Percentiles rank a stretch among this genome's conserved stretches.
phyloP scores from a whole-genome alignment of 2,888 invertebrate species.

The Aphodius granarius region DNA sequence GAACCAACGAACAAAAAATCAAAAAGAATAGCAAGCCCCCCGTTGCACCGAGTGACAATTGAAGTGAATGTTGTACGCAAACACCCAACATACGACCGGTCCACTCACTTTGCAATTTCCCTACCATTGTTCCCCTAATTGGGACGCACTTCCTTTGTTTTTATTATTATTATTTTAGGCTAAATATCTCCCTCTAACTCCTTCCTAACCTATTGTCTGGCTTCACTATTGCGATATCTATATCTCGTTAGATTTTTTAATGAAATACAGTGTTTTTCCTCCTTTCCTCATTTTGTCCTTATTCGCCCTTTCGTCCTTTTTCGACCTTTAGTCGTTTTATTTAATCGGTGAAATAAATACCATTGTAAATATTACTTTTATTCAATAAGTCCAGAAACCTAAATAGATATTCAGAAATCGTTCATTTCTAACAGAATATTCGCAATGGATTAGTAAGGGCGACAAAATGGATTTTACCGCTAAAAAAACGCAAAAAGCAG shows the following conservation, averaged over 20 bases:
- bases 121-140: constrained; percentile 37
- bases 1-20: constrained; percentile 17
- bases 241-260: too few relatives aligned
- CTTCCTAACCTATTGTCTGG: constrained; percentile 8
- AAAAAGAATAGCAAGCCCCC: constrained; percentile 26
- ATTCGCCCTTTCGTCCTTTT: too few relatives aligned
- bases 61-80: constrained; percentile 13
- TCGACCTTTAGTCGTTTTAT: too few relatives aligned
- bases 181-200: constrained; percentile 44
- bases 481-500: neutral
- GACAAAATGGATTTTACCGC: neutral
- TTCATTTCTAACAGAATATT: neutral
- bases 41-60: constrained; percentile 32
- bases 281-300: too few relatives aligned
- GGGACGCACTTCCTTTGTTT: constrained; percentile 42
- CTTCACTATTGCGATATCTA: neutral
- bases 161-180: constrained; percentile 43
- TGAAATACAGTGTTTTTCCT: too few relatives aligned
- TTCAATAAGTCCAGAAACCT: too few relatives aligned
- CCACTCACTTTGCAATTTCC: constrained; percentile 26
- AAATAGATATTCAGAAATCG: neutral
- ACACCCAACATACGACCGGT: constrained; percentile 13
- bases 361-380: too few relatives aligned
- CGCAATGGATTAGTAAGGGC: neutral
- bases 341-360: too few relatives aligned